These are phyloP conservation scores for Bolborhynchus lineola DNA, from an alignment of 2,113 vertebrate genomes.

Conservation along the genomic window DNA sequence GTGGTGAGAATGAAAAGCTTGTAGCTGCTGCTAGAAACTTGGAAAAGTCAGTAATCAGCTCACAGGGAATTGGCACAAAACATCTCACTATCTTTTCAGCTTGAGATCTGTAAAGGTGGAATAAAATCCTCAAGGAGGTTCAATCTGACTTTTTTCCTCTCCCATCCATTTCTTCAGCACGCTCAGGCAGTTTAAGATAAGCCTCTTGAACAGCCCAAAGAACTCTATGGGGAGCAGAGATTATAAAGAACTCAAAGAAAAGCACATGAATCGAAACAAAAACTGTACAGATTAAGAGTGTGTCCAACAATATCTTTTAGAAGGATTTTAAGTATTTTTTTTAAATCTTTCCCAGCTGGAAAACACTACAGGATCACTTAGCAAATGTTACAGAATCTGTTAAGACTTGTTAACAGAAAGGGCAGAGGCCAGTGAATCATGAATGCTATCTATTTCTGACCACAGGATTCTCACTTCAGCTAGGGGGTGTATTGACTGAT, in stretches of 20 bases:
- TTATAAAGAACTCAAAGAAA: neutral
- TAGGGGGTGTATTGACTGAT: neutral
- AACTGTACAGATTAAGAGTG: neutral
- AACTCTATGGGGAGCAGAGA: neutral
- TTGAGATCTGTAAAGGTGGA: neutral
- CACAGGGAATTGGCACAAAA: neutral
- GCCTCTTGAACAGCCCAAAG: constrained; percentile 6
- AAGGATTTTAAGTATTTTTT: neutral
- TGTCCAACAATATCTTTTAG: neutral
- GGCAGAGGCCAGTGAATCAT: neutral
- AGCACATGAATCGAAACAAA: constrained; percentile 12
- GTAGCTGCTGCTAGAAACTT: neutral
- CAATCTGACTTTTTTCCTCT: neutral
- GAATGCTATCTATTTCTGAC: neutral
- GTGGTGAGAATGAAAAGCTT: neutral
- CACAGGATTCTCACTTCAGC: neutral
- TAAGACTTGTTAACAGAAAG: neutral
- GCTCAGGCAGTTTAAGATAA: constrained; percentile 26
- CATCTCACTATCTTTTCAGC: neutral
- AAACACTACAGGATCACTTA: neutral
- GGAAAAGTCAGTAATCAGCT: neutral
- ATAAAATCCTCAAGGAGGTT: neutral
- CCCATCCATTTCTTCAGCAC: neutral
- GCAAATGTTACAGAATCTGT: neutral
- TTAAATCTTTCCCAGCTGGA: neutral